Conservation (phyloP, 2,888 invertebrate genomes). For the Thereva unica region DNA sequence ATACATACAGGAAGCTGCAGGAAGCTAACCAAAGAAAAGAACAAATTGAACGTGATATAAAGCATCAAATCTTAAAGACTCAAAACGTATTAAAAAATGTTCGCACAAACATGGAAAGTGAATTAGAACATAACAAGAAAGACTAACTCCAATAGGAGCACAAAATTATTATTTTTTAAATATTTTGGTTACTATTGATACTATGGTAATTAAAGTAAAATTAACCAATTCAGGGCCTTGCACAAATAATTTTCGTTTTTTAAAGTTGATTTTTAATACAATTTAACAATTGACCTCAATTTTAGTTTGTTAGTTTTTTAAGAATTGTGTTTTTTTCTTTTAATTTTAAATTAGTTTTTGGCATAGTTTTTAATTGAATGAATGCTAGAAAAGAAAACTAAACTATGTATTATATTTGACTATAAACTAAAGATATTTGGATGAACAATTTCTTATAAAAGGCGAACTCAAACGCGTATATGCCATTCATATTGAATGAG, state of each 20-base stretch:
- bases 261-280: too few relatives aligned
- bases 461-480: slow-evolving; percentile 23
- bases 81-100: slow-evolving; percentile 76
- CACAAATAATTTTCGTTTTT: too few relatives aligned
- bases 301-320: too few relatives aligned
- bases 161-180: not conserved
- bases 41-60: slow-evolving; percentile 81
- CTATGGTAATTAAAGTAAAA: not conserved
- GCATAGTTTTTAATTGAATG: not conserved
- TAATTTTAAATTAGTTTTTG: too few relatives aligned
- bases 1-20: slow-evolving; percentile 75
- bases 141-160: slow-evolving; percentile 13
- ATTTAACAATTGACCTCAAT: too few relatives aligned
- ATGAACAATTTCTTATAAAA: slow-evolving; percentile 24
- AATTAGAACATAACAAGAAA: slow-evolving; percentile 43
- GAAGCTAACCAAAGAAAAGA: slow-evolving; percentile 79
- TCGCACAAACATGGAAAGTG: slow-evolving; percentile 70
- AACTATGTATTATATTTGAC: not conserved
- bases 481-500: slow-evolving; percentile 42
- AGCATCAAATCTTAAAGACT: slow-evolving; percentile 78
- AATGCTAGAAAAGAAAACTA: not conserved
- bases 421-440: not conserved
- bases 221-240: not conserved
- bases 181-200: not conserved
- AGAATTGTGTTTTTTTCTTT: too few relatives aligned